Evolutionary conservation across 1,140 invertebrate genomes (phyloP), one percentile per base, ranked within the genome.

Genomic region (Tetraneura akinire): DNA sequence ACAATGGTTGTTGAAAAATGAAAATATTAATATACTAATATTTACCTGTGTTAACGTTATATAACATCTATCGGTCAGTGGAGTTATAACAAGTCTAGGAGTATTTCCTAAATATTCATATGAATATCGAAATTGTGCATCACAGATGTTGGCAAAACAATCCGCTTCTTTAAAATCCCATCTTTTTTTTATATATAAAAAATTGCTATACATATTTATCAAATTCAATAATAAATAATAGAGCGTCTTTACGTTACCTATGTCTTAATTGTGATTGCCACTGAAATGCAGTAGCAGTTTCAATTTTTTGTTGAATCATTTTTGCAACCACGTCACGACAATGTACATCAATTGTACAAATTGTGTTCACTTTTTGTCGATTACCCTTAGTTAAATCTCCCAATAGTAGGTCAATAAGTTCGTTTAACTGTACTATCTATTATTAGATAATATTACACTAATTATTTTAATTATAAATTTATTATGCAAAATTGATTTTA

Each of bases 291-390:
- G 91, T 90, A 0, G 91, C 89, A 80, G 88, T 90, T 84, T 97
- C 95, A 1, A 96, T 91, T 86, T 94, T 96, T 60, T 90, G 88
- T 0, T 87, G 81, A 80, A 97, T 95, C 83, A 97, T 89, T 84
- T 94, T 95, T 0, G 89, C 89, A 0, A 97, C 93, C 16, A 97
- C 94, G 85, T 97, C 96, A 84, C 96, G 87, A 16, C 93, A 93
- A 83, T 94, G 92, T 1, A 97, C 95, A 85, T 97, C 96, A 83
- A 97, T 96, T 0, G 95, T 97, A 87, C 95, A 97, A 82, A 97
- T 93, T 0, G 96, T 97, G 93, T 96, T 96, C 82, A 97, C 95
- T 86, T 97, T 97, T 86, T 96, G 94, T 5, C 96, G 88, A 84
- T 96, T 93, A n/a, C 91, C 91, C 6, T 89, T 86, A 1, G 90